These are phyloP conservation scores for Heliconius erato DNA, from an alignment of 2,888 invertebrate species.

Conservation along the genomic window DNA sequence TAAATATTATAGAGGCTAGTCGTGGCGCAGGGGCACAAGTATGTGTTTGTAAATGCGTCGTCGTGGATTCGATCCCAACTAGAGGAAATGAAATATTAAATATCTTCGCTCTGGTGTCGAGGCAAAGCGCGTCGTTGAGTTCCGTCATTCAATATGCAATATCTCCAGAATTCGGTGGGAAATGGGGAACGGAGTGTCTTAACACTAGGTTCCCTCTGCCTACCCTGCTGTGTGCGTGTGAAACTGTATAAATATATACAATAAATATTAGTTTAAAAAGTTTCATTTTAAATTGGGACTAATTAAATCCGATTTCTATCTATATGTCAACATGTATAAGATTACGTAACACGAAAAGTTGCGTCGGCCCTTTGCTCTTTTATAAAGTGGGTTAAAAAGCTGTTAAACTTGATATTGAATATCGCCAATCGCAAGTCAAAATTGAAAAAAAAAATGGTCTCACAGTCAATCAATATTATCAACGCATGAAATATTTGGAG, in stretches of 20 bases:
- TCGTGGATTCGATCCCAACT: no score
- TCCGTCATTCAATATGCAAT: no score
- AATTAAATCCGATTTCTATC: slow-evolving; percentile 51
- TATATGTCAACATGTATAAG: slow-evolving; percentile 50
- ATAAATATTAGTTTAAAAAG: slow-evolving; percentile 4
- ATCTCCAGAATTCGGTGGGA: no score
- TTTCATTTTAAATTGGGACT: slow-evolving; percentile 39
- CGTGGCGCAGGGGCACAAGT: no score
- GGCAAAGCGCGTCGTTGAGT: no score
- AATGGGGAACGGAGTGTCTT: no score
- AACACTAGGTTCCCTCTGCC: no score
- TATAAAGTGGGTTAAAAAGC: slow-evolving; percentile 51
- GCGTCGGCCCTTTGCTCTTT: slow-evolving; percentile 51
- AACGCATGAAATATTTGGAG: slow-evolving; percentile 44
- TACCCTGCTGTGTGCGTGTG: no score
- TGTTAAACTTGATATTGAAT: slow-evolving; percentile 51
- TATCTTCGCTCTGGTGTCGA: no score
- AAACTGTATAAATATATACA: background rate
- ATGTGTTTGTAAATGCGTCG: no score
- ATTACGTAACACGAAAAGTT: slow-evolving; percentile 50
- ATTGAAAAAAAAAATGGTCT: slow-evolving; percentile 49
- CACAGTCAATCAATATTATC: slow-evolving; percentile 48
- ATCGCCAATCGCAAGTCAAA: slow-evolving; percentile 51
- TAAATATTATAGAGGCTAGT: background rate
- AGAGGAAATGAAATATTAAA: no score